Evolutionary conservation across 2,888 invertebrate species (phyloP).

Genomic region (Acanthosoma haemorrhoidale): DNA sequence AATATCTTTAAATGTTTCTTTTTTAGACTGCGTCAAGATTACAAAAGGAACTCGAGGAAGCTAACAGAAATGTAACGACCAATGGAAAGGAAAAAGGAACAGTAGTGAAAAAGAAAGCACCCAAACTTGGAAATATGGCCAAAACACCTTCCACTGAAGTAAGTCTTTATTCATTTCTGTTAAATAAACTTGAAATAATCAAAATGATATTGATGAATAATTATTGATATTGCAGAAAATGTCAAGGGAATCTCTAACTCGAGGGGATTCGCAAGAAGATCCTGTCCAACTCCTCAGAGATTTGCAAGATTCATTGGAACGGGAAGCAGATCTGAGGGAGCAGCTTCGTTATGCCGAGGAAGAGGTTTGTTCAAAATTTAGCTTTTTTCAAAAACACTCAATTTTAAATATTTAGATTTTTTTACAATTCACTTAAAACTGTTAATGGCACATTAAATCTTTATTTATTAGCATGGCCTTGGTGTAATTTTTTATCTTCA

Average conservation of each 20-base stretch:
- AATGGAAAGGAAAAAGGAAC: constrained; percentile 43
- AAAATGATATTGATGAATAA: neutral
- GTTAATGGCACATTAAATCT: too few species aligned
- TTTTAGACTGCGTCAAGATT: constrained; percentile 52
- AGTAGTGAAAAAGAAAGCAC: constrained; percentile 54
- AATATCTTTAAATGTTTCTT: neutral
- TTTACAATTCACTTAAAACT: too few species aligned
- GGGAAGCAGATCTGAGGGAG: constrained; percentile 89
- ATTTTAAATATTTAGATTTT: neutral
- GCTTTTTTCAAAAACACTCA: too few species aligned
- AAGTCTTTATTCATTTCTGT: constrained; percentile 28
- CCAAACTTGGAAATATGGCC: constrained; percentile 53
- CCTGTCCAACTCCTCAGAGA: constrained; percentile 76
- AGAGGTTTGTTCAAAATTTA: constrained; percentile 57
- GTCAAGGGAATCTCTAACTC: constrained; percentile 66
- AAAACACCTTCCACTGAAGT: constrained; percentile 59
- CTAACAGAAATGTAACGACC: constrained; percentile 54
- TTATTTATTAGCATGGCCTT: neutral
- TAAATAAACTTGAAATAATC: neutral
- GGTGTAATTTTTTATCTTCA: neutral
- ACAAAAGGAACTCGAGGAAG: constrained; percentile 65
- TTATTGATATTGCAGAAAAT: constrained; percentile 50
- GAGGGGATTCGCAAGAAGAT: constrained; percentile 75
- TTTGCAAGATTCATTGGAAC: constrained; percentile 83
- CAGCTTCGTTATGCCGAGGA: constrained; percentile 89